Conservation (phyloP, 2,113 vertebrate species). For the Sander lucioperca region DNA sequence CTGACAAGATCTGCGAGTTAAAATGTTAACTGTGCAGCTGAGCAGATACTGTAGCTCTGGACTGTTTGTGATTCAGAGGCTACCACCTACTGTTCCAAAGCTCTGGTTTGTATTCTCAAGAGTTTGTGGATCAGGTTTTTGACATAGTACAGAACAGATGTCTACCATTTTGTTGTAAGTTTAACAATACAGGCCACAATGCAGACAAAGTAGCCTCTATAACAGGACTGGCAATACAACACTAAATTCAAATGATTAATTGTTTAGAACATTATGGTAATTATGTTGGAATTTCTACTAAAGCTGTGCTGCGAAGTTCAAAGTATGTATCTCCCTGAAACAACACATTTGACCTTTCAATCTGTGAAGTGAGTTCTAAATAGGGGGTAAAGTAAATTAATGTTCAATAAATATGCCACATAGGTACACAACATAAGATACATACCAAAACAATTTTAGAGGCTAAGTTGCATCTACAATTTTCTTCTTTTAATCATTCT, state of each 20-base stretch:
- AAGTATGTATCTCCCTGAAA: not conserved
- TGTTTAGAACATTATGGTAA: not conserved
- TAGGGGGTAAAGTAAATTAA: not conserved
- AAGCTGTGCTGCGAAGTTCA: not conserved
- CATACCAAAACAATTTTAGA: not conserved
- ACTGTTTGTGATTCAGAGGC: constrained; percentile 20
- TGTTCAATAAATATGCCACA: not conserved
- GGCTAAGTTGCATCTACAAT: not conserved
- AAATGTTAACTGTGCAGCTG: constrained; percentile 20
- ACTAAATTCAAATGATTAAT: not conserved
- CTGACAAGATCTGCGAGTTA: constrained; percentile 27
- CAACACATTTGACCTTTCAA: not conserved
- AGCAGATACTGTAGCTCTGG: not conserved
- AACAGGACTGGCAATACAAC: not conserved
- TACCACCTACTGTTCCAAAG: constrained; percentile 43
- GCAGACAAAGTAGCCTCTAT: not conserved
- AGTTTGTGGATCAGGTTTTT: constrained; percentile 60
- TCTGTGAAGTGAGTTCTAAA: not conserved
- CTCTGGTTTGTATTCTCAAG: constrained; percentile 8
- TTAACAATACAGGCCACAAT: constrained; percentile 2
- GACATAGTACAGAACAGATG: constrained; percentile 1
- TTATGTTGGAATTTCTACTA: not conserved
- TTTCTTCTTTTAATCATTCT: not conserved
- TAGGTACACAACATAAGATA: not conserved
- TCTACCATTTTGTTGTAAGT: constrained; percentile 41